A percentile compares a stretch with the other conserved stretches of the same genome.
Conservation (phyloP, 2,797 vertebrate genomes). For the Poliocrania exsul region DNA sequence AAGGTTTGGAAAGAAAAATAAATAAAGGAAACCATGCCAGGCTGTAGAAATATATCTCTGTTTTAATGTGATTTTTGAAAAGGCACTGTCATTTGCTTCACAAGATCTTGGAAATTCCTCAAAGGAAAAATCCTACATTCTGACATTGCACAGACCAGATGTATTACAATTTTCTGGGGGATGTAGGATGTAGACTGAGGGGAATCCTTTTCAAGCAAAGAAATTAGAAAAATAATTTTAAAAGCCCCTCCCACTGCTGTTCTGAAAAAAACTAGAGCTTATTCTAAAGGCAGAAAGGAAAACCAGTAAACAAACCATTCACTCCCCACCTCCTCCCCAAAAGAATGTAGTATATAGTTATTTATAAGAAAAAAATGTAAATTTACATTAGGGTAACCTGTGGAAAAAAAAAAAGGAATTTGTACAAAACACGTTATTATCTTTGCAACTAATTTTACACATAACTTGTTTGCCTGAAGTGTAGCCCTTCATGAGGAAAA, state of each 20-base stretch:
- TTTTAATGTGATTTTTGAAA: background rate
- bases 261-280: background rate
- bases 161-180: background rate
- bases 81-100: background rate
- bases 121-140: background rate
- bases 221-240: background rate
- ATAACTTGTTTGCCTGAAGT: conserved; percentile 1
- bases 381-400: background rate
- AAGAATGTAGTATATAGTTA: background rate
- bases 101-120: background rate
- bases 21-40: background rate
- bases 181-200: background rate
- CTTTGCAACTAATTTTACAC: conserved; percentile 28
- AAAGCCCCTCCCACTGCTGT: background rate
- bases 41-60: background rate
- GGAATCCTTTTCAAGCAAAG: background rate
- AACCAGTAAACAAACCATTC: background rate
- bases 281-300: background rate
- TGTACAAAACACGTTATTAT: background rate
- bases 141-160: background rate
- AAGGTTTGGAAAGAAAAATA: background rate
- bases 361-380: background rate
- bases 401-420: conserved; percentile 18
- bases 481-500: background rate
- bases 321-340: background rate